These are phyloP conservation scores for Lanistes nyassanus DNA, from an alignment of 1,140 invertebrate genomes.

Conservation along the genomic window DNA sequence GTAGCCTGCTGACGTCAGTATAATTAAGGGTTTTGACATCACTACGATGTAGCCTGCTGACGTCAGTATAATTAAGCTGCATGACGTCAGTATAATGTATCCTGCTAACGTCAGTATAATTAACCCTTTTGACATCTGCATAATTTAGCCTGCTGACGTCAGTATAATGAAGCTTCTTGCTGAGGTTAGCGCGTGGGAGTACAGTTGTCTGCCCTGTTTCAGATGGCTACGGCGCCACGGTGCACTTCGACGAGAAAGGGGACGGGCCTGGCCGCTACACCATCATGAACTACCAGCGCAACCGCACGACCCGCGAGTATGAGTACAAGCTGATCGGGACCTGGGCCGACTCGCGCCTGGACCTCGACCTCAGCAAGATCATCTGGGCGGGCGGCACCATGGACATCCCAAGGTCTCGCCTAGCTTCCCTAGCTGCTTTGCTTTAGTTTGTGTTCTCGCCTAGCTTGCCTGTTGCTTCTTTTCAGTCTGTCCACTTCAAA, in stretches of 20 bases:
- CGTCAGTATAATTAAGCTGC: too few relatives aligned
- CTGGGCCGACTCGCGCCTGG: slow-evolving; percentile 51
- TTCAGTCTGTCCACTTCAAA: background rate
- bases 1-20: too few relatives aligned
- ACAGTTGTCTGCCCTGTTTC: slow-evolving; percentile 31
- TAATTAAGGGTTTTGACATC: too few relatives aligned
- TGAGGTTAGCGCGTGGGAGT: too few relatives aligned
- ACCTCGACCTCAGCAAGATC: slow-evolving; percentile 50
- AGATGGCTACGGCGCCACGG: slow-evolving; percentile 60
- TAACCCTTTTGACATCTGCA: too few relatives aligned
- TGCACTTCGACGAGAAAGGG: slow-evolving; percentile 67
- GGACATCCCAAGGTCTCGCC: slow-evolving; percentile 64
- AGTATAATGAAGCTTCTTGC: too few relatives aligned
- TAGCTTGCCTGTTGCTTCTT: background rate
- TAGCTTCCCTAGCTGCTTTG: background rate
- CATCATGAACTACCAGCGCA: slow-evolving; percentile 65
- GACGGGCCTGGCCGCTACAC: slow-evolving; percentile 69
- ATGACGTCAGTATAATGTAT: too few relatives aligned
- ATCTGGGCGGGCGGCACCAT: slow-evolving; percentile 58
- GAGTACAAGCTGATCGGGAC: slow-evolving; percentile 59
- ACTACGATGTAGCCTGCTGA: too few relatives aligned
- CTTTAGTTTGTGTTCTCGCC: background rate
- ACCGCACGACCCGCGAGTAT: slow-evolving; percentile 49
- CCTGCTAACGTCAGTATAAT: too few relatives aligned
- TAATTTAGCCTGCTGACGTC: background rate